Percentiles rank a stretch among this genome's conserved stretches.
Conservation (phyloP, 2,797 vertebrate genomes). For the Telmatherina bonti region DNA sequence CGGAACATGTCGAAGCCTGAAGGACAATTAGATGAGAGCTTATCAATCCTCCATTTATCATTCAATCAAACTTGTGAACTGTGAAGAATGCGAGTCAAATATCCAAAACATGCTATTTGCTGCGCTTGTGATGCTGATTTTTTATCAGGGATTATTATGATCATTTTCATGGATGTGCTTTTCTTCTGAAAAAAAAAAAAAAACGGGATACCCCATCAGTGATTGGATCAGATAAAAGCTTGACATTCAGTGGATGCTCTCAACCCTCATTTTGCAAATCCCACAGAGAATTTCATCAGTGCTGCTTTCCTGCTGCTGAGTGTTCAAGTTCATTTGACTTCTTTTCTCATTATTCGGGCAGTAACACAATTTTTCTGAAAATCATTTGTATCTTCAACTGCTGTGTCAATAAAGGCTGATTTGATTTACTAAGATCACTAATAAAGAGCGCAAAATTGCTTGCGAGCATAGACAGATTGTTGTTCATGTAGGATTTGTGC, state of each 20-base stretch:
- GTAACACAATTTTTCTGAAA: too few relatives aligned
- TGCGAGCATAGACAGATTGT: too few relatives aligned
- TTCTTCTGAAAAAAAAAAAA: constrained; percentile 20
- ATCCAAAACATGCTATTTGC: constrained; percentile 30
- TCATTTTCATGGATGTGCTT: constrained; percentile 51
- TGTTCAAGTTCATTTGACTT: constrained; percentile 32
- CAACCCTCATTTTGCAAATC: constrained; percentile 39
- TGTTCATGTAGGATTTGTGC: too few relatives aligned
- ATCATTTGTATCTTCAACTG: too few relatives aligned
- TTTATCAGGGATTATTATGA: constrained; percentile 46
- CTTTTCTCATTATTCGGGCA: not conserved
- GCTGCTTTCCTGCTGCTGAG: constrained; percentile 18
- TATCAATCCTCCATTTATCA: constrained; percentile 41
- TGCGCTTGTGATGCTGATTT: constrained; percentile 4
- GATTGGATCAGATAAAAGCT: constrained; percentile 43
- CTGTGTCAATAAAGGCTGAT: too few relatives aligned
- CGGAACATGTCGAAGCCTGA: constrained; percentile 25
- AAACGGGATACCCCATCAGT: constrained; percentile 10
- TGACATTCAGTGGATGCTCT: constrained; percentile 54
- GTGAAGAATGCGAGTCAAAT: constrained; percentile 46
- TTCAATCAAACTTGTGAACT: constrained; percentile 27
- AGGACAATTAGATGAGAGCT: constrained; percentile 44
- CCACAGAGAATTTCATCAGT: constrained; percentile 51
- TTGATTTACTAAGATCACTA: too few relatives aligned
- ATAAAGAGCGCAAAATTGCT: too few relatives aligned